Evolutionary conservation across 1,140 invertebrate species (phyloP), one percentile per base, ranked within the genome.

Genomic region (Harlomillsia oculata): DNA sequence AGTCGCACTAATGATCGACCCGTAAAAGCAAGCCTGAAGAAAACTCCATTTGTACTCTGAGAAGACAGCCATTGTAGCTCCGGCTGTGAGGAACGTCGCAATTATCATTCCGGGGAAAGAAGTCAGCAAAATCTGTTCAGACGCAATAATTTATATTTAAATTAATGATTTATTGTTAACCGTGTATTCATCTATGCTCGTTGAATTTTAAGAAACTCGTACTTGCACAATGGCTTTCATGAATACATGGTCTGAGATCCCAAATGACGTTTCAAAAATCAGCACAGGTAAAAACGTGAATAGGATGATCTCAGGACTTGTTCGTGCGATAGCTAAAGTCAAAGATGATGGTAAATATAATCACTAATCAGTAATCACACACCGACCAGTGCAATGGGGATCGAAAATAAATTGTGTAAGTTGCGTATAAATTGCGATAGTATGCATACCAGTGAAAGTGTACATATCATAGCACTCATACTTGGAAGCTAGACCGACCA

Each of bases 191-290:
- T 34, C 9, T 11, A n/a, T 11, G 32, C 9, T 34, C 9, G 32
- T 11, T 34, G n/a, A 34, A 34, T 34, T 34, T 34, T 34, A 11
- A 34, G 32, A 9, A 34, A 34, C 9, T 11, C 9, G 40, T 20
- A 41, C 20, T 18, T 41, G 32, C 3, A 23, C 13, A 21, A 40
- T 16, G 2, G 21, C 49, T 40, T 25, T 14, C 49, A 52, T 39
- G 49, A 52, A 23, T 52, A 13, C 13, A 43, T 75, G 72, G 2
- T 69, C 64, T 21, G 74, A 70, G 66, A 75, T 71, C 1, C 67
- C 64, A 63, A 74, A 75, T 3, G 74, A 73, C 9, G 71, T 70
- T 58, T 76, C 74, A 63, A 74, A 76, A 16, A 76, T 74, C 14
- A 76, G 70, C 16, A 73, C 67, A 3, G 74, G 74, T 29, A 75